Conservation (phyloP, 2,797 vertebrate genomes). For the Pempheris klunzingeri region DNA sequence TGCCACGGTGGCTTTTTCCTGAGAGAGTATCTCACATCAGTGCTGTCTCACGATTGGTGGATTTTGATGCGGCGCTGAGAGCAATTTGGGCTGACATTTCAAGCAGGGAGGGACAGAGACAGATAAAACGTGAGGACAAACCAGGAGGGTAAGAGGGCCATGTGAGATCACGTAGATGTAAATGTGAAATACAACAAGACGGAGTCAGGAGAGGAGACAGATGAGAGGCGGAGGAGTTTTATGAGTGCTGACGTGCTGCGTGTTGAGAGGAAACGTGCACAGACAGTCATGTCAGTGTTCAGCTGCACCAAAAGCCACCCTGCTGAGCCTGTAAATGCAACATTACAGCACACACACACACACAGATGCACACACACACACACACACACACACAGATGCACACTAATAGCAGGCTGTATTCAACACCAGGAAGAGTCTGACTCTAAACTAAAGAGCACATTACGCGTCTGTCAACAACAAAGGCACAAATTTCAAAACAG, state of each 20-base stretch:
- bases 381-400: background rate
- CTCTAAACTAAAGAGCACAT: conserved; percentile 29
- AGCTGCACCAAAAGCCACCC: conserved; percentile 39
- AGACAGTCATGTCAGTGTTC: conserved; percentile 46
- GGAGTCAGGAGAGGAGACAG: conserved; percentile 7
- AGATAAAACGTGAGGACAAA: background rate
- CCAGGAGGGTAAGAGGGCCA: background rate
- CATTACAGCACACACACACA: background rate
- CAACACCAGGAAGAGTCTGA: conserved; percentile 5
- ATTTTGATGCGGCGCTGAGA: background rate
- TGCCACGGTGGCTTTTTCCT: conserved; percentile 23
- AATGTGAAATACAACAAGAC: conserved; percentile 4
- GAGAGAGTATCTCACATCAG: conserved; percentile 27
- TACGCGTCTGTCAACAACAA: background rate
- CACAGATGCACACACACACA: conserved; percentile 8
- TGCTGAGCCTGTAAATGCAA: conserved; percentile 40
- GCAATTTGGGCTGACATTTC: conserved; percentile 12
- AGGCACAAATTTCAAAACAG: conserved; percentile 3
- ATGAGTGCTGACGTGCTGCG: conserved; percentile 54
- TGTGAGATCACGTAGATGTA: conserved; percentile 8
- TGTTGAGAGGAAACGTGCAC: conserved; percentile 48
- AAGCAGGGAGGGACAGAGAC: conserved; percentile 19
- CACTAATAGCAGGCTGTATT: background rate
- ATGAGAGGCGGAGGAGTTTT: conserved; percentile 22
- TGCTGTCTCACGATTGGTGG: conserved; percentile 9